A percentile compares a stretch with the other conserved stretches of the same genome.
phyloP scores from a whole-genome alignment of 2,888 invertebrate genomes.

The Frankliniella intonsa region DNA sequence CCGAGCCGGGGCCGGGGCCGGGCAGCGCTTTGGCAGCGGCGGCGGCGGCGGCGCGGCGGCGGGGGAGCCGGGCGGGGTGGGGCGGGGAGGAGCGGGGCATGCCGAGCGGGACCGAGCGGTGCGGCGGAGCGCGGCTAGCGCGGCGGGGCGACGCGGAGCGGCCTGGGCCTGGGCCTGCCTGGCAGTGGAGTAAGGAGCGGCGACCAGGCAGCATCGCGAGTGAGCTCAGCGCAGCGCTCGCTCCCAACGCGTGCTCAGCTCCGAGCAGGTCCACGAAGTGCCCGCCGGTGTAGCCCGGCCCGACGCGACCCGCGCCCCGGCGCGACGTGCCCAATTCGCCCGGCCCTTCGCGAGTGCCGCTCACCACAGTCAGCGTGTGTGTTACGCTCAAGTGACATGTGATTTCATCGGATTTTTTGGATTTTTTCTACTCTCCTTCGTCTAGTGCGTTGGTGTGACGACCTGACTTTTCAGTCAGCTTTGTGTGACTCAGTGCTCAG shows the following conservation, averaged over 20 bases:
- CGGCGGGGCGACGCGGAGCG: constrained; percentile 32
- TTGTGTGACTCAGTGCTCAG: background rate
- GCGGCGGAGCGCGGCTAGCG: constrained; percentile 33
- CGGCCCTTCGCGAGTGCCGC: background rate
- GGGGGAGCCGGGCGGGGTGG: constrained; percentile 32
- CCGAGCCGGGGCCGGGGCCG: constrained; percentile 38
- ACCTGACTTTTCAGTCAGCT: too few species aligned
- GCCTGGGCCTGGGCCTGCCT: constrained; percentile 34
- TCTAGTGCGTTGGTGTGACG: too few species aligned
- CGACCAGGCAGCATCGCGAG: constrained; percentile 11
- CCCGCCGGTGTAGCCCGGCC: background rate
- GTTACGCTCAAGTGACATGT: background rate
- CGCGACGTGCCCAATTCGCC: background rate
- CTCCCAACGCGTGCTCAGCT: too few species aligned
- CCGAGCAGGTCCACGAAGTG: too few species aligned
- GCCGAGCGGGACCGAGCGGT: constrained; percentile 27
- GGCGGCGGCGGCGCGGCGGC: constrained; percentile 23
- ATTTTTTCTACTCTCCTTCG: too few species aligned
- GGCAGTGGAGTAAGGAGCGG: constrained; percentile 36
- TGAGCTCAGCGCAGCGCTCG: background rate
- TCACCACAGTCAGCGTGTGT: background rate
- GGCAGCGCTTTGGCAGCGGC: constrained; percentile 39
- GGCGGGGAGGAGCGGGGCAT: constrained; percentile 40
- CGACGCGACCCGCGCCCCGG: background rate
- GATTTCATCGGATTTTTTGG: background rate